These are phyloP conservation scores for Noctua janthe DNA, from an alignment of 2,888 invertebrate genomes.

Conservation along the genomic window DNA sequence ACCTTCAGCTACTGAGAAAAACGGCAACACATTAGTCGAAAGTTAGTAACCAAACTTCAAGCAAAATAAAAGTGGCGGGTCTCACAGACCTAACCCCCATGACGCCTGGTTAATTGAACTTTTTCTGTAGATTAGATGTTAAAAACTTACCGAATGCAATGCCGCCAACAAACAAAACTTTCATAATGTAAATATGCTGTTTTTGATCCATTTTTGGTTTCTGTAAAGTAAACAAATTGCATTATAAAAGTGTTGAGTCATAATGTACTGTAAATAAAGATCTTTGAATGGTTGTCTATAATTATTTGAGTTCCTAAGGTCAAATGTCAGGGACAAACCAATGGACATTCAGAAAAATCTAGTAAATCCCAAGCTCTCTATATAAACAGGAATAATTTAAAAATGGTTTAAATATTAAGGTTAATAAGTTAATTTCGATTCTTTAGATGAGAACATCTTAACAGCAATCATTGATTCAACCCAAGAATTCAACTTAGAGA, in stretches of 20 bases:
- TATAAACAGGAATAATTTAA: neutral
- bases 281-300: neutral
- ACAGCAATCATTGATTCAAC: neutral
- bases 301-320: constrained; percentile 6
- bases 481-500: neutral
- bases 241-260: neutral
- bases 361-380: neutral
- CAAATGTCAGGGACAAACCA: neutral
- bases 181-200: constrained; percentile 68
- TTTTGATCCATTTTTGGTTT: constrained; percentile 65
- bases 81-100: too few relatives aligned
- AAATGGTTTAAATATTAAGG: neutral
- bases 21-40: too few relatives aligned
- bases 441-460: neutral
- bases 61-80: too few relatives aligned
- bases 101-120: neutral
- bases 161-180: constrained; percentile 73
- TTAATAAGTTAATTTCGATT: neutral
- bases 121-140: neutral
- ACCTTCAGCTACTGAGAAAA: too few relatives aligned
- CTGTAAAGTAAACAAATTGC: constrained; percentile 56
- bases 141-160: constrained; percentile 74
- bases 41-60: too few relatives aligned
- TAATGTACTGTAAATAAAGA: too few relatives aligned
- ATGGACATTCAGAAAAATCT: neutral